These are phyloP conservation scores for Chironomus striatipennis DNA, from an alignment of 1,140 invertebrate genomes.

Conservation along the genomic window DNA sequence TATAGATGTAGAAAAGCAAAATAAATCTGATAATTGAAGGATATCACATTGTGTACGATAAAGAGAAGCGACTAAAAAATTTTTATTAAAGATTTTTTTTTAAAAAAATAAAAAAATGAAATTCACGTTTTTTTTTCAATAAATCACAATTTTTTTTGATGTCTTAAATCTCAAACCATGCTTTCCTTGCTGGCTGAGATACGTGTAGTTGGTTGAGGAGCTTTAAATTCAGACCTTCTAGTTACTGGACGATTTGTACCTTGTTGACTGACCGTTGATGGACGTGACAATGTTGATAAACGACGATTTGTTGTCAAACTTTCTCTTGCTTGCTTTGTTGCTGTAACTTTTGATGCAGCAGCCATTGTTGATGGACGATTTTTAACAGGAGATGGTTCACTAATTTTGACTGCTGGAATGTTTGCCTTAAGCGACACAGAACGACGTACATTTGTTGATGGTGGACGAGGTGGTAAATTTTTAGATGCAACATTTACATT, in stretches of 20 bases:
- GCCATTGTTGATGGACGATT: not conserved
- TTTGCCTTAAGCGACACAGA: not conserved
- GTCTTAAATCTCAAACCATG: not conserved
- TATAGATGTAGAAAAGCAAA: no score
- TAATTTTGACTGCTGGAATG: not conserved
- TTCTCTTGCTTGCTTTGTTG: not conserved
- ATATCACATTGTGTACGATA: no score
- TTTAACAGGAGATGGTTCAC: not conserved
- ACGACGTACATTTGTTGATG: not conserved
- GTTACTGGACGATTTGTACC: not conserved
- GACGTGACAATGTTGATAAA: not conserved
- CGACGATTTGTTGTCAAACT: not conserved
- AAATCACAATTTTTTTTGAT: not conserved
- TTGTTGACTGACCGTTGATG: not conserved
- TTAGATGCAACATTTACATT: not conserved
- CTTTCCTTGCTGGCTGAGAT: not conserved
- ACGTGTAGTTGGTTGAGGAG: not conserved
- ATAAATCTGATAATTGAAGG: no score
- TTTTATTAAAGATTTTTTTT: not conserved
- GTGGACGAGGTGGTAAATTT: not conserved
- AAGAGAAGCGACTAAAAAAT: not conserved
- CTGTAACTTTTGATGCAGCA: not conserved
- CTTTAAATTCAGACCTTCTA: not conserved
- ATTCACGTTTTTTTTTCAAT: not conserved
- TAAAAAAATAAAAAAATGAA: slow-evolving; percentile 6